Evolutionary conservation across 2,113 vertebrate species (phyloP), one percentile per base, ranked within the genome.

Genomic region (Synodontis membranacea): DNA sequence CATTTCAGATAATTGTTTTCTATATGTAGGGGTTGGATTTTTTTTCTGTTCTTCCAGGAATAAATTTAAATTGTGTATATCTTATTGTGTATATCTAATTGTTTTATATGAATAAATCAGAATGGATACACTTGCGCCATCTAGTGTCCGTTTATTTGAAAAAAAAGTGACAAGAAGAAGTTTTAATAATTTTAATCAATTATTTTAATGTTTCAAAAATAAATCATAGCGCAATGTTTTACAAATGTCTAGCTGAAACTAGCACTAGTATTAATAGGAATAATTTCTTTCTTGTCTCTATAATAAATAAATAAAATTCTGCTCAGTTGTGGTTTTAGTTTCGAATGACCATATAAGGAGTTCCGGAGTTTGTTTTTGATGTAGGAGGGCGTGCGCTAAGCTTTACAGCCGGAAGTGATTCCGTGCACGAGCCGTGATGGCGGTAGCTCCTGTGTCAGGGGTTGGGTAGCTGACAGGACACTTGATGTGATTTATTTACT

Each of bases 351-450:
- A 80, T 12, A 56, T 56, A 37, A 79, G 31, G 48, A 54, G 3
- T 79, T 54, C 48, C 48, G 50, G 74, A 10, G 37, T 6, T 28
- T 46, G 10, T n/a, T 12, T 74, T 44, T 28, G 2, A 0, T 1
- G 10, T 28, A 1, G 1, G 17, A 5, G 72, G 2, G 74, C 12
- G 46, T 28, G 74, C 39, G 72, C 7, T 46, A 3, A n/a, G 2
- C 3, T 68, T 52, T 28, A 4, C 46, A 60, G 2, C 85, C 86
- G 92, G 92, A 92, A 92, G 58, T n/a, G 23, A 46, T 72, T 64
- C 23, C 25, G 72, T 52, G 2, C n/a, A 2, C 2, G 89, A 94
- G 90, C 76, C 91, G 93, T 93, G 86, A 94, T 94, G 93, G 92
- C 86, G 87, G 54, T 42, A n/a, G n/a, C n/a, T 72, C 64, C 88